These are phyloP conservation scores for Acanthosepion pharaonis DNA, from an alignment of 2,888 invertebrate species.

Conservation along the genomic window DNA sequence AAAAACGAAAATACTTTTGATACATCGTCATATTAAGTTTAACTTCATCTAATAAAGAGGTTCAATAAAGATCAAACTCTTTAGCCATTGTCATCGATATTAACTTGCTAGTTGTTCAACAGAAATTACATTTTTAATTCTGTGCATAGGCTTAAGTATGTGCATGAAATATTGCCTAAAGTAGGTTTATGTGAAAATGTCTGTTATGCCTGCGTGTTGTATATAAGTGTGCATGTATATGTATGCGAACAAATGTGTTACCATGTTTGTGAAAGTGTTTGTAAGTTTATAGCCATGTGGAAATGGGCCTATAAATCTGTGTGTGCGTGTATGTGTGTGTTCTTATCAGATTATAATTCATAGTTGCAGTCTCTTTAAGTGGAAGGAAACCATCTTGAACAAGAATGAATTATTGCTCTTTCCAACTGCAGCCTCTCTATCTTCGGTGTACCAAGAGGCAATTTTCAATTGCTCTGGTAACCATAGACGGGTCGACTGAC, in stretches of 20 bases:
- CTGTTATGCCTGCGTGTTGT: too few species aligned
- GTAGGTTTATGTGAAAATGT: too few species aligned
- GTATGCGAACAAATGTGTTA: neutral
- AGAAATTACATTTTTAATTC: too few species aligned
- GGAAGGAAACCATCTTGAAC: neutral
- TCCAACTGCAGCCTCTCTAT: neutral
- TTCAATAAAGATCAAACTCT: too few species aligned
- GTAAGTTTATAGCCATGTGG: neutral
- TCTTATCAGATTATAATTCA: neutral
- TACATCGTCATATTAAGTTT: too few species aligned
- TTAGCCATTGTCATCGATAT: too few species aligned
- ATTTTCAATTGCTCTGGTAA: neutral
- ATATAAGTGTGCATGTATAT: too few species aligned
- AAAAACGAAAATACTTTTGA: too few species aligned
- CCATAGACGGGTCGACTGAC: neutral
- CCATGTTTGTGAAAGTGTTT: neutral
- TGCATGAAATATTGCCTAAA: too few species aligned
- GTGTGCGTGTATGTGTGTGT: neutral
- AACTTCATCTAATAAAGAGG: too few species aligned
- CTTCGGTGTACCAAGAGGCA: neutral
- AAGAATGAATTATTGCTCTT: neutral
- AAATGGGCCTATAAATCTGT: neutral
- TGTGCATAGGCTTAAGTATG: too few species aligned
- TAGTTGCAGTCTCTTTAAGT: neutral
- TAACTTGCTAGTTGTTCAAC: too few species aligned